phyloP scores from a whole-genome alignment of 2,113 vertebrate species.

The Cyprinus carpio region DNA sequence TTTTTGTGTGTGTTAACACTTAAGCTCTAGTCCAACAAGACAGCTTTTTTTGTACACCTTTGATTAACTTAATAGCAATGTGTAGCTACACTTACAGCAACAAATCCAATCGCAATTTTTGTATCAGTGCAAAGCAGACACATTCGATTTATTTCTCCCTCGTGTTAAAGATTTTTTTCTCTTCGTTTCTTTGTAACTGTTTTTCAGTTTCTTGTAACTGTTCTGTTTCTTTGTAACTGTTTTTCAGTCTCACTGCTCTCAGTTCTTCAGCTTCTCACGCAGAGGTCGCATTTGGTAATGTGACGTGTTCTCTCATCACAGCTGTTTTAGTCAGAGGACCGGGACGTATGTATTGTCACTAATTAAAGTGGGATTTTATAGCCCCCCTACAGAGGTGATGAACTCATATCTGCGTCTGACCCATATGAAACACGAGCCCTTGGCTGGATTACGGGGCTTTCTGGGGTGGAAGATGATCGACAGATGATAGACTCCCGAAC shows the following conservation, averaged over 20 bases:
- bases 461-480: constrained; percentile 54
- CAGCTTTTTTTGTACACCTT: background rate
- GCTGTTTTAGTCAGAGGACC: constrained; percentile 27
- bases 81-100: background rate
- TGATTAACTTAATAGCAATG: background rate
- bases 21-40: background rate
- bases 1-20: background rate
- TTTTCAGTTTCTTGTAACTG: background rate
- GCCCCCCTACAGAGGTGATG: constrained; percentile 31
- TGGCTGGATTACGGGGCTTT: constrained; percentile 75
- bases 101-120: background rate
- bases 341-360: constrained; percentile 22
- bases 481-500: constrained; percentile 23
- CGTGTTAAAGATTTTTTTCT: background rate
- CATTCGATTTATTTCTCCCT: background rate
- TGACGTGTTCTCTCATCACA: constrained; percentile 10
- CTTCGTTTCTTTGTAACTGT: background rate
- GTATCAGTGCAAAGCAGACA: background rate
- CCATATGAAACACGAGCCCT: constrained; percentile 70
- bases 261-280: background rate
- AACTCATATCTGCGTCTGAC: constrained; percentile 72
- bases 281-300: background rate
- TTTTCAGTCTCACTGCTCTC: background rate
- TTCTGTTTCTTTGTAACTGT: background rate
- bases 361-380: constrained; percentile 44